Percentiles rank a stretch among this genome's conserved stretches.
These are phyloP conservation scores for Morpho helenor DNA, from an alignment of 2,888 invertebrate genomes.

Conservation along the genomic window DNA sequence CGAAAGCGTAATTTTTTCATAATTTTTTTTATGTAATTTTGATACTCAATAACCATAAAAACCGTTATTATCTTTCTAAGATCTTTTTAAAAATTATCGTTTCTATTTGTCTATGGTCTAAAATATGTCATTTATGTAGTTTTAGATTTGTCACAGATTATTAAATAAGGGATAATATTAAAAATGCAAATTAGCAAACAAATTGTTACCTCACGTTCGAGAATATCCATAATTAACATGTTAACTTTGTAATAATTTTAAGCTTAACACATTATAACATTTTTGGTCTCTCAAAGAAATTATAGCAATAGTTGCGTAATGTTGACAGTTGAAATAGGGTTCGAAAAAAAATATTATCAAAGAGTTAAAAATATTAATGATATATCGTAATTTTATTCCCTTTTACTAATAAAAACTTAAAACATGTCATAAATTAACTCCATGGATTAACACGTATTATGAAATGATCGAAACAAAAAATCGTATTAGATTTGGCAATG, in stretches of 20 bases:
- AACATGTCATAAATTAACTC: too few relatives aligned
- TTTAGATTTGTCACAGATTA: constrained; percentile 26
- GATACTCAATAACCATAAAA: too few relatives aligned
- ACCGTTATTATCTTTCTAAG: too few relatives aligned
- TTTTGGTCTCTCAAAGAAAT: constrained; percentile 8
- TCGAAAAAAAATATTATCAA: neutral
- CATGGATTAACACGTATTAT: too few relatives aligned
- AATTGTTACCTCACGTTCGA: constrained; percentile 32
- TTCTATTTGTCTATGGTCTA: constrained; percentile 22
- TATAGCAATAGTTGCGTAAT: neutral
- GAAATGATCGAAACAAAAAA: too few relatives aligned
- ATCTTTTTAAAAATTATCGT: neutral
- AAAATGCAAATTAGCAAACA: constrained; percentile 23
- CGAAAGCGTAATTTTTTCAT: too few relatives aligned
- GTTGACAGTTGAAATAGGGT: constrained; percentile 10
- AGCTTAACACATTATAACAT: constrained; percentile 10
- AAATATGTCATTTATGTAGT: constrained; percentile 16
- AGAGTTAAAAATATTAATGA: neutral
- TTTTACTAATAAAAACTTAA: too few relatives aligned
- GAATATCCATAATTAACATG: constrained; percentile 18
- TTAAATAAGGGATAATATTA: constrained; percentile 14
- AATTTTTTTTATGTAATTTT: too few relatives aligned
- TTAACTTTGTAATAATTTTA: constrained; percentile 23
- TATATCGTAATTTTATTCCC: neutral
- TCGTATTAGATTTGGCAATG: too few relatives aligned